Conservation (phyloP, 2,113 vertebrate species). For the Elephas maximus region DNA sequence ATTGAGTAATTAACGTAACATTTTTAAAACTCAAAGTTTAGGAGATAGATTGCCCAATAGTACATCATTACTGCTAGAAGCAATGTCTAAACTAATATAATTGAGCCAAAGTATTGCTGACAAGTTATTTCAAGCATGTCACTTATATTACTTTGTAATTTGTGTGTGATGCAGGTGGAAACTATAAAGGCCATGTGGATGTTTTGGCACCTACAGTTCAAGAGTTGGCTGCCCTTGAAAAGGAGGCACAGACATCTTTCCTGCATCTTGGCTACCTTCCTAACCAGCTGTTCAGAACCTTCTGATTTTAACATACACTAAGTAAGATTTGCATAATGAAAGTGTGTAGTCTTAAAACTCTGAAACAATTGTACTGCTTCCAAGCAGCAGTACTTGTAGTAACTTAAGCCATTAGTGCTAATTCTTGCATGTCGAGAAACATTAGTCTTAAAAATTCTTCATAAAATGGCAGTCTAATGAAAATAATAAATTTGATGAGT, state of each 20-base stretch:
- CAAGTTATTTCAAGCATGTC: conserved; percentile 52
- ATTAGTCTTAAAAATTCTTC: conserved; percentile 64
- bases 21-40: conserved; percentile 31
- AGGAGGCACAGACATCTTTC: conserved; percentile 98
- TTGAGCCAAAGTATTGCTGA: conserved; percentile 53
- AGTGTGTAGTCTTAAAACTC: conserved; percentile 68
- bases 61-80: conserved; percentile 29
- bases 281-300: conserved; percentile 97
- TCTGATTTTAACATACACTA: conserved; percentile 87
- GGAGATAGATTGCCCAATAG: not conserved
- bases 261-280: conserved; percentile 97
- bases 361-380: conserved; percentile 60
- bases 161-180: conserved; percentile 91
- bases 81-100: conserved; percentile 12
- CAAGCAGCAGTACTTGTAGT: conserved; percentile 78
- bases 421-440: conserved; percentile 79
- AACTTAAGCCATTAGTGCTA: conserved; percentile 4
- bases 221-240: conserved; percentile 96
- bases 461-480: conserved; percentile 67
- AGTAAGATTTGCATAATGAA: conserved; percentile 76
- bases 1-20: not conserved
- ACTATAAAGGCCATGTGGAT: conserved; percentile 97
- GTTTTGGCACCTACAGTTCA: conserved; percentile 96
- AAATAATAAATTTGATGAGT: conserved; percentile 79
- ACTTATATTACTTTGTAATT: conserved; percentile 65